A percentile compares a stretch with the other conserved stretches of the same genome.
phyloP scores from a whole-genome alignment of 1,140 invertebrate genomes.

The Gerris buenoi region DNA sequence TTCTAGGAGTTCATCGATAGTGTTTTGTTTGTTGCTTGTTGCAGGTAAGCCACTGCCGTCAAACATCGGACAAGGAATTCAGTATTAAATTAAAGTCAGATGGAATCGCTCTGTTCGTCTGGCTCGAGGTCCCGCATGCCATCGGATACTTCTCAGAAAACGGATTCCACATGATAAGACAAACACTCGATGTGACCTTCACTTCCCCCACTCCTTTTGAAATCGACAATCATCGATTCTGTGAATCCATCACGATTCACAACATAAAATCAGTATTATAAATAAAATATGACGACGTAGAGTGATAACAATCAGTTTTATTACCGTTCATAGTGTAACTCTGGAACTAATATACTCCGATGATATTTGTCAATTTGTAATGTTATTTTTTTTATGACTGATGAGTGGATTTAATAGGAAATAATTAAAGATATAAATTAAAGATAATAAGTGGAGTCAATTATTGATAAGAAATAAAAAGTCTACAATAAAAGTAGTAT shows the following conservation, averaged over 20 bases:
- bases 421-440: too few species aligned
- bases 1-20: slow-evolving; percentile 12
- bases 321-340: too few species aligned
- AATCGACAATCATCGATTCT: neutral
- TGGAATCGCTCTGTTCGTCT: slow-evolving; percentile 44
- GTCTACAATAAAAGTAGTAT: too few species aligned
- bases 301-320: too few species aligned
- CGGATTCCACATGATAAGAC: slow-evolving; percentile 34
- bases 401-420: too few species aligned
- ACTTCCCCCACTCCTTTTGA: neutral
- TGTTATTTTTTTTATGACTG: too few species aligned
- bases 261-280: too few species aligned
- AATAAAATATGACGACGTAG: too few species aligned
- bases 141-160: slow-evolving; percentile 45
- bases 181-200: neutral
- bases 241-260: neutral
- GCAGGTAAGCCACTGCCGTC: slow-evolving; percentile 1
- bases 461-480: too few species aligned
- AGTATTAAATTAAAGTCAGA: slow-evolving; percentile 29
- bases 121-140: slow-evolving; percentile 35
- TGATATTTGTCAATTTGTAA: too few species aligned
- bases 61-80: neutral
- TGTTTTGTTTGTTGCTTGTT: neutral
- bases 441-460: too few species aligned
- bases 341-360: too few species aligned